Evolutionary conservation across 2,888 invertebrate species (phyloP).

Genomic region (Creontiades dilutus): DNA sequence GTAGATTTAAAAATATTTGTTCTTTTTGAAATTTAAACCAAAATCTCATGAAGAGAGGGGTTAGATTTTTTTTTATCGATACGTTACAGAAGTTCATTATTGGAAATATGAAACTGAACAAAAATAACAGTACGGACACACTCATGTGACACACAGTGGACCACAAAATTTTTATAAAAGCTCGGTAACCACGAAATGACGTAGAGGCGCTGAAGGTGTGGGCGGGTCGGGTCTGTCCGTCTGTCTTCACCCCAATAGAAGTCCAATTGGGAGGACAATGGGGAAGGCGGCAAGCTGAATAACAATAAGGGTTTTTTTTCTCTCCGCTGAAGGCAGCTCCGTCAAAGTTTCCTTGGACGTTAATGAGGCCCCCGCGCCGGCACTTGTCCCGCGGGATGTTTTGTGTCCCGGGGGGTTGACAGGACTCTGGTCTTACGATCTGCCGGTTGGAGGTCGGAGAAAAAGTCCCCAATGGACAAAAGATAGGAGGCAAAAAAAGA

Average conservation of each 20-base stretch:
- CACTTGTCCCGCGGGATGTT: constrained; percentile 29
- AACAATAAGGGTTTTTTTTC: constrained; percentile 26
- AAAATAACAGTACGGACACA: too few species aligned
- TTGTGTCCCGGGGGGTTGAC: constrained; percentile 29
- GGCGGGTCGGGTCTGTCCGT: not conserved
- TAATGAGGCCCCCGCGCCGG: constrained; percentile 18
- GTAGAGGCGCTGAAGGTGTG: constrained; percentile 1
- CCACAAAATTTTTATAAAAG: not conserved
- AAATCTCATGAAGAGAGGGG: too few species aligned
- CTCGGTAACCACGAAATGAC: not conserved
- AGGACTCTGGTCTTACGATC: constrained; percentile 32
- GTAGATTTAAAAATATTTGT: too few species aligned
- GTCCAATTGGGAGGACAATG: constrained; percentile 47
- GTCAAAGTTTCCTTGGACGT: constrained; percentile 20
- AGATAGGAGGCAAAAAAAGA: not conserved
- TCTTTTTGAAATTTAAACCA: too few species aligned
- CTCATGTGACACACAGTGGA: not conserved
- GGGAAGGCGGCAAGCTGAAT: constrained; percentile 14
- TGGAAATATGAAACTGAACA: too few species aligned
- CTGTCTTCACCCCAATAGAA: constrained; percentile 43
- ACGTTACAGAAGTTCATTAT: too few species aligned
- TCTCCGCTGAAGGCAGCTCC: not conserved
- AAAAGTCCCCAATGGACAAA: not conserved
- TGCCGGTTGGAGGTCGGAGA: not conserved
- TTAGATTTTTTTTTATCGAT: too few species aligned